Conservation (phyloP, 2,888 invertebrate genomes). For the Clostera curtula region DNA sequence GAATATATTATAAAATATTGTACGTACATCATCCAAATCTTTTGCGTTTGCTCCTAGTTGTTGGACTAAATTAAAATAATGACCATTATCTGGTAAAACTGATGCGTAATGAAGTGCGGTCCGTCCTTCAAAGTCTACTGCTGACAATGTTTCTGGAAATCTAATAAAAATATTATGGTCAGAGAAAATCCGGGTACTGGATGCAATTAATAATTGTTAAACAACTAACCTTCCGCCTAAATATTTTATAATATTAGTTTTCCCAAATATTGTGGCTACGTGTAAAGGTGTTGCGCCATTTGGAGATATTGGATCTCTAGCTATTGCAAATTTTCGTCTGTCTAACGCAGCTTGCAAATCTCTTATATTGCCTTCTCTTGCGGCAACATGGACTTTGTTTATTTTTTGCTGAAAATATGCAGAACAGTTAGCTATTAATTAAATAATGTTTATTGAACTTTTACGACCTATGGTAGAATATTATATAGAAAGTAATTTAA, state of each 20-base stretch:
- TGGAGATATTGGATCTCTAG: conserved; percentile 87
- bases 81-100: conserved; percentile 87
- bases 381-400: conserved; percentile 89
- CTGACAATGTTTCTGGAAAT: conserved; percentile 91
- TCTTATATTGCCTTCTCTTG: conserved; percentile 87
- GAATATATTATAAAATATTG: too few relatives aligned
- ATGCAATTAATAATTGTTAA: neutral
- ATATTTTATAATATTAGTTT: conserved; percentile 84
- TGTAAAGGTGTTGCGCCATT: conserved; percentile 91
- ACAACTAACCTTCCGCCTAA: conserved; percentile 62
- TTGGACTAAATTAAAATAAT: conserved; percentile 88
- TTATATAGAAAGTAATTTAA: neutral
- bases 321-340: conserved; percentile 92
- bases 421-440: neutral
- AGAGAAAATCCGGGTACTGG: neutral
- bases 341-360: conserved; percentile 90
- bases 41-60: conserved; percentile 91
- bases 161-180: conserved; percentile 36
- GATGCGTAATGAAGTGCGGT: conserved; percentile 94
- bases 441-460: neutral
- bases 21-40: conserved; percentile 84
- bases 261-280: conserved; percentile 88
- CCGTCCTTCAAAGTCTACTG: conserved; percentile 84
- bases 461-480: neutral
- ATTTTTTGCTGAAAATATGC: conserved; percentile 85